phyloP scores from a whole-genome alignment of 2,797 vertebrate species.

The Gymnoscopelus microlampas region DNA sequence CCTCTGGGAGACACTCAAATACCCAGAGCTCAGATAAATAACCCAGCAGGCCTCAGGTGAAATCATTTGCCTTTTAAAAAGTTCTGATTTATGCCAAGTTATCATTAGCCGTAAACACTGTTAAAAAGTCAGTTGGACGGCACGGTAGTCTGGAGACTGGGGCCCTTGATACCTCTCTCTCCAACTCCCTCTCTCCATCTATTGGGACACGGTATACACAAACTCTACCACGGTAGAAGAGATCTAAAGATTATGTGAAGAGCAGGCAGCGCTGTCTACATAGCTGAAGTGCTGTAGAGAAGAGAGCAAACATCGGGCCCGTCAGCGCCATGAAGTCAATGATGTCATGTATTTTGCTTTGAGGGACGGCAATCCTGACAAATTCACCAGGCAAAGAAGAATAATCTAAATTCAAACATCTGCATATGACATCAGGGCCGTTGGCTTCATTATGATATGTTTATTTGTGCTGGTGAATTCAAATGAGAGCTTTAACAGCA shows the following conservation, averaged over 20 bases:
- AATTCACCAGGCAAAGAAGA: conserved; percentile 67
- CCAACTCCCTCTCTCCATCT: conserved; percentile 57
- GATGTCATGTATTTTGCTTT: conserved; percentile 81
- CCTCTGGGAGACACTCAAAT: conserved; percentile 27
- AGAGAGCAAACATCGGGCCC: conserved; percentile 56
- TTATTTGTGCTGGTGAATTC: conserved; percentile 81
- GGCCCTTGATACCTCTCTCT: conserved; percentile 33
- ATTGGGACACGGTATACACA: conserved; percentile 45
- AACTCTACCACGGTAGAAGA: conserved; percentile 56
- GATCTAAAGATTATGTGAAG: conserved; percentile 69
- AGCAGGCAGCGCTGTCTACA: conserved; percentile 59
- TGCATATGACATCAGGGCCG: conserved; percentile 76
- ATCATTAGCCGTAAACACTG: conserved; percentile 64
- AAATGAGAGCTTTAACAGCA: conserved; percentile 78
- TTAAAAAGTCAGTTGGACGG: conserved; percentile 51
- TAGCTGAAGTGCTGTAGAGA: conserved; percentile 61
- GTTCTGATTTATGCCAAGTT: conserved; percentile 64
- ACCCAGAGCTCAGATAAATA: conserved; percentile 58
- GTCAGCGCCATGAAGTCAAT: conserved; percentile 77
- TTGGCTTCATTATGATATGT: conserved; percentile 75
- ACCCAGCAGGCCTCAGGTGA: conserved; percentile 60
- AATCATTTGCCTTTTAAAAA: conserved; percentile 68
- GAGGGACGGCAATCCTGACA: conserved; percentile 76
- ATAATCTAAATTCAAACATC: conserved; percentile 80
- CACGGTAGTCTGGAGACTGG: conserved; percentile 59